Conservation (phyloP, 2,888 invertebrate genomes). For the Ellobium chinense region DNA sequence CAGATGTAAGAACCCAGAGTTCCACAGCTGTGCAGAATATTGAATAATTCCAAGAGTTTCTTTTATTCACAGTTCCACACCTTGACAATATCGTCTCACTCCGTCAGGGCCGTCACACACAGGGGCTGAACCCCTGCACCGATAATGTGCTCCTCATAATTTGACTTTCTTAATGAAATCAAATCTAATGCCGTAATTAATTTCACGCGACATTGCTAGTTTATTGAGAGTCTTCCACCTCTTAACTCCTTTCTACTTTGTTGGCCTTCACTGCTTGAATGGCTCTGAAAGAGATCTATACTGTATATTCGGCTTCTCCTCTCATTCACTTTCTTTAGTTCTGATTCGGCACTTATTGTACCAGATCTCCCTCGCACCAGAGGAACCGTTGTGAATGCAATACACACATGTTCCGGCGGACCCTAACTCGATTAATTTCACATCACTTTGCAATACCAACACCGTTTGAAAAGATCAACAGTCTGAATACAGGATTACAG, state of each 20-base stretch:
- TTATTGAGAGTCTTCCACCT: background rate
- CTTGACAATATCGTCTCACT: too few relatives aligned
- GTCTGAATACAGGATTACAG: background rate
- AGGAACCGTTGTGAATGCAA: slow-evolving; percentile 15
- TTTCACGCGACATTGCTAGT: background rate
- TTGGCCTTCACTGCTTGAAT: background rate
- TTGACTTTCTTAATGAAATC: slow-evolving; percentile 5
- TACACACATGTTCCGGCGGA: background rate
- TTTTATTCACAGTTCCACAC: too few relatives aligned
- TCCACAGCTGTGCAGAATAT: too few relatives aligned
- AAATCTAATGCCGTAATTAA: background rate
- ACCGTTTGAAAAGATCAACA: slow-evolving; percentile 21
- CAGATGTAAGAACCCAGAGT: too few relatives aligned
- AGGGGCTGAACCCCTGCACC: too few relatives aligned
- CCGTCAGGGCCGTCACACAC: too few relatives aligned
- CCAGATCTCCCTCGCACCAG: background rate
- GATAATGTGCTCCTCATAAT: too few relatives aligned
- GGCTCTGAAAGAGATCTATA: background rate
- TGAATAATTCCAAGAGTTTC: too few relatives aligned
- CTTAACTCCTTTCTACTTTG: background rate
- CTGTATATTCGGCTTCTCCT: too few relatives aligned
- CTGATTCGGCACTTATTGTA: background rate
- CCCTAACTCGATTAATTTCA: slow-evolving; percentile 32
- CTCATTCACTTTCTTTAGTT: background rate
- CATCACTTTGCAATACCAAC: slow-evolving; percentile 40